A percentile compares a stretch with the other conserved stretches of the same genome.
phyloP scores from a whole-genome alignment of 92 coral and sea anemone species.

The Palythoa caribaeorum region DNA sequence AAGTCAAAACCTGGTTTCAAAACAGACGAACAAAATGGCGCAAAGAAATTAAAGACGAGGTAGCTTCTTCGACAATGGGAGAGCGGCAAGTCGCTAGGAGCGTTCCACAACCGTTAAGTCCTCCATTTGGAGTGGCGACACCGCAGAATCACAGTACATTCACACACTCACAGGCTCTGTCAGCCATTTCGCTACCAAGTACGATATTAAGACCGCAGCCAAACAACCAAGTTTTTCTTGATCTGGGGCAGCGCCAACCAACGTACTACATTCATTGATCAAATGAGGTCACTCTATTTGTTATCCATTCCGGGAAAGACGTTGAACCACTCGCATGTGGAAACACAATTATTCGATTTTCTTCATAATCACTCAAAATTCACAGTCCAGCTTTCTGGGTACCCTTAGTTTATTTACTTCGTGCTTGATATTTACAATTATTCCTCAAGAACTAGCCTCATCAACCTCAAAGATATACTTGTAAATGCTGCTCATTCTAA shows the following conservation, averaged over 20 bases:
- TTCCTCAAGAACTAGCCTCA: background rate
- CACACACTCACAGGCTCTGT: slow-evolving; percentile 32
- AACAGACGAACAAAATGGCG: slow-evolving; percentile 72
- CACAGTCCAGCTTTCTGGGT: background rate
- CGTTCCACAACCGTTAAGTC: background rate
- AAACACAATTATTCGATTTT: background rate
- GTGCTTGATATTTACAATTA: background rate
- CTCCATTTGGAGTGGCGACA: slow-evolving; percentile 20
- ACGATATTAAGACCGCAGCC: slow-evolving; percentile 43
- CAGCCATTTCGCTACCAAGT: slow-evolving; percentile 35
- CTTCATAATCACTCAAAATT: background rate
- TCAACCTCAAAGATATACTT: background rate
- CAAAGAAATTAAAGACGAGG: slow-evolving; percentile 62
- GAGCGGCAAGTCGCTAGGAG: slow-evolving; percentile 32
- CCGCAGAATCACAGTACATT: background rate
- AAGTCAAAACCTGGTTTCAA: slow-evolving; percentile 73
- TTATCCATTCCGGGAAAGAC: background rate
- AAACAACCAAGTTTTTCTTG: slow-evolving; percentile 22
- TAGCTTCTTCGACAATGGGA: slow-evolving; percentile 40
- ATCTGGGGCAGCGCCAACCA: slow-evolving; percentile 33
- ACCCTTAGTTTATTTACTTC: background rate
- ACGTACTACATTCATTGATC: slow-evolving; percentile 34
- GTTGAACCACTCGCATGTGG: background rate
- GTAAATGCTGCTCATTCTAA: background rate
- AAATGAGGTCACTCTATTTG: background rate